Percentiles rank a stretch among this genome's conserved stretches.
phyloP scores from a whole-genome alignment of 2,113 vertebrate genomes.

The Myotis brandtii region DNA sequence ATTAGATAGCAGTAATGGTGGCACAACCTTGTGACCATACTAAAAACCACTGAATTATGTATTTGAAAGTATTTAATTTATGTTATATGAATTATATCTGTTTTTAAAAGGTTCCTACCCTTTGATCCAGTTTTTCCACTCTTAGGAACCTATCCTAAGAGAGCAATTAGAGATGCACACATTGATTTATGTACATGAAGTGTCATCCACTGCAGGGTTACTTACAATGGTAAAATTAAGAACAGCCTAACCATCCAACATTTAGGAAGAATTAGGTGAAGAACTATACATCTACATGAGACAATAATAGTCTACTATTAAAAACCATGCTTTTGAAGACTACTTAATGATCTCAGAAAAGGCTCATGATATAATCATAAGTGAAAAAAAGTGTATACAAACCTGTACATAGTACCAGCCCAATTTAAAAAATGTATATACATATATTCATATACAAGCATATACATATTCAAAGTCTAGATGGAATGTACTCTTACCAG shows the following conservation, averaged over 20 bases:
- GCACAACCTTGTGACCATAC: neutral
- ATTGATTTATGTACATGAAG: neutral
- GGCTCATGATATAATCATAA: neutral
- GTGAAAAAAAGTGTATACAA: neutral
- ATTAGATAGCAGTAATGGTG: neutral
- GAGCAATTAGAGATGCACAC: slow-evolving; percentile 8
- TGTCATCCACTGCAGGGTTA: neutral
- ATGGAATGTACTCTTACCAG: neutral
- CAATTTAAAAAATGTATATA: neutral
- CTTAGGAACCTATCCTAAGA: slow-evolving; percentile 26
- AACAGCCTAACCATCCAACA: neutral
- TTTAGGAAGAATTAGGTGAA: slow-evolving; percentile 40
- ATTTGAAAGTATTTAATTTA: slow-evolving; percentile 5
- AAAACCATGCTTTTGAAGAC: slow-evolving; percentile 9
- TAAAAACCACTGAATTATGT: neutral
- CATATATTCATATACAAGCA: neutral
- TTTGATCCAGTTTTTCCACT: slow-evolving; percentile 19
- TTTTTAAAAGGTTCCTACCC: neutral
- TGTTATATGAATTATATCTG: neutral
- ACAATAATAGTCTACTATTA: neutral
- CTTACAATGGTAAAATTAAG: slow-evolving; percentile 31
- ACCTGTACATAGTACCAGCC: neutral
- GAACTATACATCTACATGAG: neutral
- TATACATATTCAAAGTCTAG: neutral
- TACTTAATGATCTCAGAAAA: slow-evolving; percentile 18